Evolutionary conservation across 1,140 invertebrate genomes (phyloP), one percentile per base, ranked within the genome.

Genomic region (Pachyrhynchus sulphureomaculatus): DNA sequence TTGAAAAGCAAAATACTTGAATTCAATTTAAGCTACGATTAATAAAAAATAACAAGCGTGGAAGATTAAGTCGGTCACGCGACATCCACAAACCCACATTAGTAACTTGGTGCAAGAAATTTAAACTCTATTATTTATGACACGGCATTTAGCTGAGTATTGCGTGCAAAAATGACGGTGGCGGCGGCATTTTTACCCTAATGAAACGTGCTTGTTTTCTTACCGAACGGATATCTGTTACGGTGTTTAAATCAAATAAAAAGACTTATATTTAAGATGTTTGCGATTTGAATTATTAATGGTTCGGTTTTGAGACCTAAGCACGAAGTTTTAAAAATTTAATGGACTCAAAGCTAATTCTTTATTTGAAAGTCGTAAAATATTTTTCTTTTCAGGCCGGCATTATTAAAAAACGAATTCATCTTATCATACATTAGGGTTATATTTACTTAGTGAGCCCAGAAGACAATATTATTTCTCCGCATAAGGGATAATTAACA

Each of bases 91-190:
- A 49, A 49, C 29, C 15, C 57, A 60, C 44, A 60, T 53, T 52
- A 44, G 48, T 60, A 42, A 52, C 18, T 5, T 12, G 26, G 33
- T 34, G 57, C 57, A 42, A 60, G 57, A 60, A 64, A 66, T 59
- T 64, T 39, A 48, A 42, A 60, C 41, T 62, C 52, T 64, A 68
- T 68, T 68, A 68, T 68, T 68, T 68, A 68, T 64, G 65, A 62
- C 57, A 66, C 57, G 67, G 42, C 64, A 68, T 68, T 66, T 55
- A 68, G 67, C 58, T 66, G 63, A 51, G 49, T 48, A 47, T 68
- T 37, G 67, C 67, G 67, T 68, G 67, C 61, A 20, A 39, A 58
- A 41, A 56, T 41, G 62, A 54, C 62, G 62, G 48, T 62, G 33
- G 52, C 29, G 62, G 58, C 62, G 62, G 48, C 66, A 65, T 62